Conservation (phyloP, 1,140 invertebrate species). For the Brachionus rubens region DNA sequence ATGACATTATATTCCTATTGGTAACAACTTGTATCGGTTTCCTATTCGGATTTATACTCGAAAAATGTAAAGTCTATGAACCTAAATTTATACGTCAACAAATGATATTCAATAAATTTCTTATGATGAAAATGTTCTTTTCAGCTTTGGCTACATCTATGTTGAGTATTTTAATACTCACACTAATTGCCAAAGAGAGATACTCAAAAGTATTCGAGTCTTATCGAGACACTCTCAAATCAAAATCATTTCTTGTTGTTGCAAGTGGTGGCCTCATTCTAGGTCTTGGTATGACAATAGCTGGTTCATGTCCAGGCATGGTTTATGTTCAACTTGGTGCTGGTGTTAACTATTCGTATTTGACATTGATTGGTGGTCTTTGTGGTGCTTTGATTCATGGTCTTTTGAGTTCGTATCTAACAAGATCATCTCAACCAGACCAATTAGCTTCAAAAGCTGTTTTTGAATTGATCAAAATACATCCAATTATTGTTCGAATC, state of each 20-base stretch:
- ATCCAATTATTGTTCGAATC: neutral
- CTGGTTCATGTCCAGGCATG: constrained; percentile 32
- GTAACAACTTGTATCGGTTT: no score
- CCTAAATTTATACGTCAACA: constrained; percentile 32
- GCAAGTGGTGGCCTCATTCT: constrained; percentile 9
- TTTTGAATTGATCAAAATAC: neutral
- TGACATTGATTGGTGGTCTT: constrained; percentile 12
- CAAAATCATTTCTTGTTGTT: constrained; percentile 15
- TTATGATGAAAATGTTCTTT: constrained; percentile 46
- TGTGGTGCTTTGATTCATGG: neutral
- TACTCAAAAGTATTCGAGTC: constrained; percentile 18
- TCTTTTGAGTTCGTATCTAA: neutral
- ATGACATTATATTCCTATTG: no score
- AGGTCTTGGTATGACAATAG: constrained; percentile 25
- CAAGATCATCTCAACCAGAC: neutral
- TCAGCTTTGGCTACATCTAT: neutral
- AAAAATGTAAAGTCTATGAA: constrained; percentile 35
- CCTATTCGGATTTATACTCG: neutral
- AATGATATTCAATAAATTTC: constrained; percentile 34
- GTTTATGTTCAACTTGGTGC: constrained; percentile 27
- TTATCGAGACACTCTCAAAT: neutral
- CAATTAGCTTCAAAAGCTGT: neutral
- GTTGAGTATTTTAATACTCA: neutral
- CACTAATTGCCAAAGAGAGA: neutral
- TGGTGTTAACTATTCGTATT: neutral